These are phyloP conservation scores for Ips typographus DNA, from an alignment of 1,140 invertebrate species.

Conservation along the genomic window DNA sequence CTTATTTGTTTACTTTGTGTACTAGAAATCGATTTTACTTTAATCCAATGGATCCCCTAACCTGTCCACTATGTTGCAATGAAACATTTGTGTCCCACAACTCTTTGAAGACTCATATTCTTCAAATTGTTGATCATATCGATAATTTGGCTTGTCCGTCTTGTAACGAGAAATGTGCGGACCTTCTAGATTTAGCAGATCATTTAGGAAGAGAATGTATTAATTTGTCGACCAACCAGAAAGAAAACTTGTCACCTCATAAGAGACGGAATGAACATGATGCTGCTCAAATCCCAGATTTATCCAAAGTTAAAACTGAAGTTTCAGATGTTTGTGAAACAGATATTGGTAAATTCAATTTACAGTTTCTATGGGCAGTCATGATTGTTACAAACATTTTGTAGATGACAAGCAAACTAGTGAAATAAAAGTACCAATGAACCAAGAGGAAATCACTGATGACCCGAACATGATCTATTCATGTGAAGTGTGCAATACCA, in stretches of 20 bases:
- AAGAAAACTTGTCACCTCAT: background rate
- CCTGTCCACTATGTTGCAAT: conserved; percentile 66
- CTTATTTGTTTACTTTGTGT: background rate
- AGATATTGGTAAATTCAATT: background rate
- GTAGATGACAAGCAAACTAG: conserved; percentile 1
- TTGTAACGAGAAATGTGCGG: conserved; percentile 63
- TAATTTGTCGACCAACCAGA: conserved; percentile 43
- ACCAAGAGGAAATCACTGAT: conserved; percentile 14
- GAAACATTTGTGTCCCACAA: conserved; percentile 60
- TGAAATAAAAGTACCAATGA: conserved; percentile 33
- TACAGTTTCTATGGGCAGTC: background rate
- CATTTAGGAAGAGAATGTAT: conserved; percentile 61
- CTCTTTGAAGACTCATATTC: conserved; percentile 61
- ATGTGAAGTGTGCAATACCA: conserved; percentile 64
- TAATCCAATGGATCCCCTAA: conserved; percentile 43
- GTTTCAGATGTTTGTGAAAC: background rate
- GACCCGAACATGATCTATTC: conserved; percentile 57
- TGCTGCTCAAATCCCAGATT: background rate
- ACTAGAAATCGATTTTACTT: background rate
- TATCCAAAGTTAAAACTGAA: background rate
- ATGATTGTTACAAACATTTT: background rate
- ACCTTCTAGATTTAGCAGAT: conserved; percentile 64
- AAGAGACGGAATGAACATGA: background rate
- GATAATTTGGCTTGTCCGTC: conserved; percentile 62
- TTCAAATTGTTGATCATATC: conserved; percentile 57